Evolutionary conservation across 2,113 vertebrate genomes (phyloP).

Genomic region (Odontophorus gujanensis): DNA sequence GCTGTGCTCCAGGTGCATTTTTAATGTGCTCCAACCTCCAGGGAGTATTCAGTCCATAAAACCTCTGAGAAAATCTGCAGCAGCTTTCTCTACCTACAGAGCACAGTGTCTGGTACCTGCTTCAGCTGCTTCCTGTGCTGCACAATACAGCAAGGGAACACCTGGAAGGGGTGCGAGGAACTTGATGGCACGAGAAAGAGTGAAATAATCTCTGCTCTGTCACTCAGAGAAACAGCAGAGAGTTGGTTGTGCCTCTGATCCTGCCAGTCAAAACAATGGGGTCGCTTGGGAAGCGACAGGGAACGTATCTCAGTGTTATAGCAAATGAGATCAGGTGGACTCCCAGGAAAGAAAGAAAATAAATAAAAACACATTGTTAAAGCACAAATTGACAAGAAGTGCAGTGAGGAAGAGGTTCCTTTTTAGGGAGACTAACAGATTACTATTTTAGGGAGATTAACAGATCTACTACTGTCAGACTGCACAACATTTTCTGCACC

Average conservation of each 20-base stretch:
- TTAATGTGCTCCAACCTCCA: neutral
- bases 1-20: neutral
- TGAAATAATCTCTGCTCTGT: neutral
- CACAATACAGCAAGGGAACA: neutral
- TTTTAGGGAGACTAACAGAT: neutral
- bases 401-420: neutral
- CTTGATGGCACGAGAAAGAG: neutral
- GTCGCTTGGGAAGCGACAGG: neutral
- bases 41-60: neutral
- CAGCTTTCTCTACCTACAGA: neutral
- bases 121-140: neutral
- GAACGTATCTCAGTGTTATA: fast-evolving
- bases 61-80: neutral
- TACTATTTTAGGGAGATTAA: neutral
- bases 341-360: neutral
- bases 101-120: fast-evolving
- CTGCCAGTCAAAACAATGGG: neutral
- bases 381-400: neutral
- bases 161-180: neutral
- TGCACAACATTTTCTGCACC: neutral
- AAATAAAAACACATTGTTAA: neutral
- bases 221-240: neutral
- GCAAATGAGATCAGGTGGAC: neutral
- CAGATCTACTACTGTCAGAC: neutral
- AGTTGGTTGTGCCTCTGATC: neutral